Evolutionary conservation across 2,888 invertebrate species (phyloP), one percentile per base, ranked within the genome.

Genomic region (Mamestra brassicae): DNA sequence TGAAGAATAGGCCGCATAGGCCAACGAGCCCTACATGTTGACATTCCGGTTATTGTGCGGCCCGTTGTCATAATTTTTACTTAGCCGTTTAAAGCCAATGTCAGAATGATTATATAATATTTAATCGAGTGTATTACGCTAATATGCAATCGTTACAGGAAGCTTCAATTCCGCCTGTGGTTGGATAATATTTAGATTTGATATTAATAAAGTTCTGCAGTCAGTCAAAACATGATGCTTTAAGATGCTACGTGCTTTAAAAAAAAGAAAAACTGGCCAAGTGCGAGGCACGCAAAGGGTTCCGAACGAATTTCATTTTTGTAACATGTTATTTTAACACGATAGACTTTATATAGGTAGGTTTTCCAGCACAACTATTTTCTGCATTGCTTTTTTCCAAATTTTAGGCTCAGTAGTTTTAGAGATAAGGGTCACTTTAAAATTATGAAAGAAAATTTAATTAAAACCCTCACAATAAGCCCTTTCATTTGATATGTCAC

Each of bases 141-240:
- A 60, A 36, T 45, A 26, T 45, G 4, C 7, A 54, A 45, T 65
- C 47, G 7, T 60, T 54, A 60, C 45, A 65, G 58, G 65, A 75
- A 74, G 58, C 11, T 64, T 50, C 15, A 64, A 36, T 60, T 52
- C 60, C 64, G 36, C 5, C 11, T 47, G 45, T 26, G 26, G 17
- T 54, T 15, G 34, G 26, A 65, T 65, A 60, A 72, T 64, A 26
- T 26, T 54, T 70, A 36, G 15, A 10, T 8, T 36, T 26, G 10
- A 26, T 26, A 26, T 11, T 26, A 4, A 26, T 38, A 15, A 47
- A 15, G n/a, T 26, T 61, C 50, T 11, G 10, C 8, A 61, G 36
- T 36, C 13, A 68, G 47, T 36, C 13, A 45, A 47, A 36, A n/a
- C 8, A 47, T 15, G 15, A 10, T 67, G 55, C 26, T 55, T 26